These are phyloP conservation scores for Hiodon alosoides DNA, from an alignment of 2,113 vertebrate species.

Conservation along the genomic window DNA sequence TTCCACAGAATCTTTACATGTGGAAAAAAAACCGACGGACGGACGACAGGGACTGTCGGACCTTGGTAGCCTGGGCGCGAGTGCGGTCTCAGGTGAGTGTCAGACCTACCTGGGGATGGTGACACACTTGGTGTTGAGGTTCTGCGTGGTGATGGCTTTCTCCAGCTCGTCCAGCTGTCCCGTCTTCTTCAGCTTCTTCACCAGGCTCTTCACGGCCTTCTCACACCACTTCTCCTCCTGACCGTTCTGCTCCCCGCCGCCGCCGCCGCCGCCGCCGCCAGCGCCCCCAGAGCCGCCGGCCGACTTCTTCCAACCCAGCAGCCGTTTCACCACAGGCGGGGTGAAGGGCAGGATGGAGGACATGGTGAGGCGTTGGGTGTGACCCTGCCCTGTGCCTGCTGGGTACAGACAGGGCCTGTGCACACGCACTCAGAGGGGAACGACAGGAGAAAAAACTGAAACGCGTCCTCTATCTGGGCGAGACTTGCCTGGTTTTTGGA, in stretches of 20 bases:
- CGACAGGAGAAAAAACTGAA: not conserved
- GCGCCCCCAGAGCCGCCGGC: slow-evolving; percentile 74
- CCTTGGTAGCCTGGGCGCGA: no score
- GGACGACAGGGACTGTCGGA: no score
- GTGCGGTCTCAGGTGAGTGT: no score
- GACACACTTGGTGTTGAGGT: slow-evolving; percentile 96
- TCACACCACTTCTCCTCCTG: slow-evolving; percentile 99
- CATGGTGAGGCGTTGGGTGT: slow-evolving; percentile 57
- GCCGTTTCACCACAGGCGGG: slow-evolving; percentile 92
- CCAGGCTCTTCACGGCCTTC: slow-evolving; percentile 95
- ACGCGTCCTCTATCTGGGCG: no score
- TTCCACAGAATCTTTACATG: no score
- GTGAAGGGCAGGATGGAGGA: slow-evolving; percentile 97
- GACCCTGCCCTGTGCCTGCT: not conserved
- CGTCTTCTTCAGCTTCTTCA: slow-evolving; percentile 98
- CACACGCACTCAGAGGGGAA: slow-evolving; percentile 5
- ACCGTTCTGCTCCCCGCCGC: slow-evolving; percentile 76
- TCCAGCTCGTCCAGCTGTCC: slow-evolving; percentile 96
- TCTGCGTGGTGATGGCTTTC: slow-evolving; percentile 95
- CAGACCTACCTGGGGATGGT: slow-evolving; percentile 89
- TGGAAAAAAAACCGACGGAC: no score
- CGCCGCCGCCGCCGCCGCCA: slow-evolving; percentile 50
- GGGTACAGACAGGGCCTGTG: slow-evolving; percentile 4
- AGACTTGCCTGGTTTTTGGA: no score
- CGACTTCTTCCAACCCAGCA: slow-evolving; percentile 95